Evolutionary conservation across 2,113 vertebrate genomes (phyloP).

Genomic region (Perca flavescens): DNA sequence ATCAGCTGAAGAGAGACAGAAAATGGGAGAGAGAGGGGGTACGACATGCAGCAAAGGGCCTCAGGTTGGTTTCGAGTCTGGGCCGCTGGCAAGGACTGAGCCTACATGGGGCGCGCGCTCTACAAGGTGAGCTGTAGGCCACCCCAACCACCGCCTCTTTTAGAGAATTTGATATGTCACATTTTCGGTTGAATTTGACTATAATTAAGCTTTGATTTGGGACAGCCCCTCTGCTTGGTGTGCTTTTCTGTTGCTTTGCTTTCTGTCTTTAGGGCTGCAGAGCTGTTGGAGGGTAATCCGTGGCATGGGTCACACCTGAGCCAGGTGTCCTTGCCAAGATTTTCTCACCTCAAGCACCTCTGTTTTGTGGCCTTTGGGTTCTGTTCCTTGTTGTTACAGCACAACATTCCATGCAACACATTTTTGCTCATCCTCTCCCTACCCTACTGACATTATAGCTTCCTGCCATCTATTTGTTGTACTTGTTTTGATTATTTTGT

Average conservation of each 20-base stretch:
- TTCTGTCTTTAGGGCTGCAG: neutral
- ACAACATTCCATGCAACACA: neutral
- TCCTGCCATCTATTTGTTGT: neutral
- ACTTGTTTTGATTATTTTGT: neutral
- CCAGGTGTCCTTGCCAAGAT: neutral
- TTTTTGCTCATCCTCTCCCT: neutral
- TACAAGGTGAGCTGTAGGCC: no score
- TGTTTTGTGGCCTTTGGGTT: neutral
- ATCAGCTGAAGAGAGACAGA: no score
- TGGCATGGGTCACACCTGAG: neutral
- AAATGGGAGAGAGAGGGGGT: no score
- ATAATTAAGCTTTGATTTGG: conserved; percentile 25
- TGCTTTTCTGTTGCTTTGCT: no score
- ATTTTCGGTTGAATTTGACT: neutral
- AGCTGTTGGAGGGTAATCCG: neutral
- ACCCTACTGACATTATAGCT: neutral
- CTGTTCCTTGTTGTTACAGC: neutral
- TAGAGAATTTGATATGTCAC: neutral
- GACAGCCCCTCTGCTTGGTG: neutral
- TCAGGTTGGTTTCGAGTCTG: no score
- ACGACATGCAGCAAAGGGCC: no score
- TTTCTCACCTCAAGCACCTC: neutral
- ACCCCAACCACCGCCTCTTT: neutral
- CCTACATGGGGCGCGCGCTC: no score
- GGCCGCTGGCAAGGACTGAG: no score